Conservation (phyloP, 2,888 invertebrate species). For the Eledone cirrhosa region DNA sequence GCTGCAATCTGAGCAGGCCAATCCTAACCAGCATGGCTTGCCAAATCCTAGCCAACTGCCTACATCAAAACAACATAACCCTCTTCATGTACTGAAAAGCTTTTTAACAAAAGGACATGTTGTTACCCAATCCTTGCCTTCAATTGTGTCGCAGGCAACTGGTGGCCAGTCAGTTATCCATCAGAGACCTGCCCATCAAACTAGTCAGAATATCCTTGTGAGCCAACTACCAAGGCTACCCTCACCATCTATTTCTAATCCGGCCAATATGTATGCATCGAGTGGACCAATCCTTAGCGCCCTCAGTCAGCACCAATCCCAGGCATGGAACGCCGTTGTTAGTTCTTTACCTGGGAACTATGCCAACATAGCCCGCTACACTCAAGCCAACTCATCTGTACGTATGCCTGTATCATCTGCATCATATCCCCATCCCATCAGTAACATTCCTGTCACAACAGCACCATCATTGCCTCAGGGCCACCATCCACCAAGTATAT, state of each 20-base stretch:
- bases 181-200: conserved; percentile 19
- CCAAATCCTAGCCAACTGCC: conserved; percentile 14
- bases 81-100: conserved; percentile 23
- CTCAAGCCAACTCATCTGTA: conserved; percentile 21
- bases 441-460: conserved; percentile 28
- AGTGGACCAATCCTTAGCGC: background rate
- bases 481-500: conserved; percentile 18
- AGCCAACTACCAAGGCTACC: conserved; percentile 17
- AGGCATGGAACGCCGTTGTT: conserved; percentile 15
- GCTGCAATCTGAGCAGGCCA: conserved; percentile 23
- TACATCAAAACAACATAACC: conserved; percentile 16
- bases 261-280: conserved; percentile 20
- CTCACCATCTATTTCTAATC: conserved; percentile 10
- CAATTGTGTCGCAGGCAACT: background rate
- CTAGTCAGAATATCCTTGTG: conserved; percentile 27
- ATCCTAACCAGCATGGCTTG: conserved; percentile 20
- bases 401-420: conserved; percentile 5
- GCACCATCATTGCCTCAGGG: background rate
- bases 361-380: conserved; percentile 25
- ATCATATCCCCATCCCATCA: conserved; percentile 25
- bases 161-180: background rate
- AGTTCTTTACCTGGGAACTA: conserved; percentile 6
- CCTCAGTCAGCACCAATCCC: conserved; percentile 4
- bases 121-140: conserved; percentile 26
- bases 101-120: conserved; percentile 20